Conservation (phyloP, 1,140 invertebrate genomes). For the Calephelis nemesis region DNA sequence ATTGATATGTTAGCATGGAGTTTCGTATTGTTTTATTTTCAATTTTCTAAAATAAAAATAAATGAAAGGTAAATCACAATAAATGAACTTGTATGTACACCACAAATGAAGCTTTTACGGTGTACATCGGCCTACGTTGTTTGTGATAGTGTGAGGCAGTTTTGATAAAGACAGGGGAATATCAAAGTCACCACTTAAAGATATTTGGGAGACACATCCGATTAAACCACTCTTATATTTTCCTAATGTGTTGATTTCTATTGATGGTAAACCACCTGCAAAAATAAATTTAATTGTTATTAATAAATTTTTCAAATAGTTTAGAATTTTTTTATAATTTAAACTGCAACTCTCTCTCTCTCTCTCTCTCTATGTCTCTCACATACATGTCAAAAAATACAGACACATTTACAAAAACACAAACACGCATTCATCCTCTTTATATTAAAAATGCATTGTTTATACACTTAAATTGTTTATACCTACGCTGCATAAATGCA, state of each 20-base stretch:
- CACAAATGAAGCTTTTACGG: conserved; percentile 42
- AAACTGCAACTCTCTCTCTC: too few species aligned
- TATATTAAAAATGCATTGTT: too few species aligned
- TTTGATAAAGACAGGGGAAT: conserved; percentile 71
- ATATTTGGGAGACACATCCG: conserved; percentile 76
- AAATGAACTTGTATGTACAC: conserved; percentile 8
- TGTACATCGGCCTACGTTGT: conserved; percentile 73
- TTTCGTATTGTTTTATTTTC: conserved; percentile 5
- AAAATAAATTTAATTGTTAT: conserved; percentile 8
- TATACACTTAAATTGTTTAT: too few species aligned
- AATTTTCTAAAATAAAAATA: neutral
- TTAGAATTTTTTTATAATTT: neutral
- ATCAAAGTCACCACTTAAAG: conserved; percentile 72
- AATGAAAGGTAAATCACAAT: neutral
- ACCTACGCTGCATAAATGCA: too few species aligned
- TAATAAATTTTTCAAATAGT: neutral
- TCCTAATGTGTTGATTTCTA: conserved; percentile 72
- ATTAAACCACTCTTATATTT: conserved; percentile 68
- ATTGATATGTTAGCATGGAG: conserved; percentile 25
- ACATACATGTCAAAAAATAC: too few species aligned
- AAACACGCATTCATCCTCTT: too few species aligned
- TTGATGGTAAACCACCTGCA: conserved; percentile 72
- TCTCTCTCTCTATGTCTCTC: too few species aligned
- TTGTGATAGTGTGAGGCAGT: conserved; percentile 72
- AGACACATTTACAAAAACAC: too few species aligned